Conservation (phyloP, 1,140 invertebrate genomes). For the Chlorops oryzae region DNA sequence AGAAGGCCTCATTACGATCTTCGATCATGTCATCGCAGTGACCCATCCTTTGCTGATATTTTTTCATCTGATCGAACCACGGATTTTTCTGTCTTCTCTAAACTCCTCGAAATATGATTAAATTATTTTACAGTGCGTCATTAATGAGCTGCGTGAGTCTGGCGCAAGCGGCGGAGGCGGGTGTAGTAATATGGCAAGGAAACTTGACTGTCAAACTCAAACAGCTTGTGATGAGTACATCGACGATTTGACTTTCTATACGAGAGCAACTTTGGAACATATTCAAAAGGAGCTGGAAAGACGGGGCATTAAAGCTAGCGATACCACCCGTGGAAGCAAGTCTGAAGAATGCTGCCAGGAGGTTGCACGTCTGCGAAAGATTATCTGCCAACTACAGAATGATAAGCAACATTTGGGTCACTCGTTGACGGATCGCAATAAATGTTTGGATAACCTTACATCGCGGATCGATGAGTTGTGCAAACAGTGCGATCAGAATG, state of each 20-base stretch:
- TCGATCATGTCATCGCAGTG: too few relatives aligned
- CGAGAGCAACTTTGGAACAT: conserved; percentile 28
- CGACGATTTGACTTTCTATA: conserved; percentile 32
- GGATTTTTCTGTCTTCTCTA: too few relatives aligned
- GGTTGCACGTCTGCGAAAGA: conserved; percentile 4
- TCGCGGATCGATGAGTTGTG: too few relatives aligned
- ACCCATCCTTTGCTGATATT: too few relatives aligned
- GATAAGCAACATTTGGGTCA: too few relatives aligned
- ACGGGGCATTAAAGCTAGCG: conserved; percentile 1
- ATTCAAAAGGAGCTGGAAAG: conserved; percentile 27
- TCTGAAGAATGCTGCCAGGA: conserved; percentile 10
- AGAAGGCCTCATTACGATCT: too few relatives aligned
- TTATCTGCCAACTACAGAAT: conserved; percentile 4
- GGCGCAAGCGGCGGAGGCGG: too few relatives aligned
- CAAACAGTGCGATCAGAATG: too few relatives aligned
- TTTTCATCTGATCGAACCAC: too few relatives aligned
- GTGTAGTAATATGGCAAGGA: conserved; percentile 15
- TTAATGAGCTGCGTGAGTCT: conserved; percentile 21
- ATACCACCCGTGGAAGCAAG: background rate
- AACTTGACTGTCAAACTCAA: conserved; percentile 14
- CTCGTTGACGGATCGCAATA: too few relatives aligned
- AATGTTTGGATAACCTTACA: too few relatives aligned
- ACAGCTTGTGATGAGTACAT: conserved; percentile 21
- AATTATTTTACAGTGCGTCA: conserved; percentile 9
- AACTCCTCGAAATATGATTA: too few relatives aligned